Evolutionary conservation across 2,888 invertebrate genomes (phyloP), one percentile per base, ranked within the genome.

Genomic region (Disparrhopalites patrizii): DNA sequence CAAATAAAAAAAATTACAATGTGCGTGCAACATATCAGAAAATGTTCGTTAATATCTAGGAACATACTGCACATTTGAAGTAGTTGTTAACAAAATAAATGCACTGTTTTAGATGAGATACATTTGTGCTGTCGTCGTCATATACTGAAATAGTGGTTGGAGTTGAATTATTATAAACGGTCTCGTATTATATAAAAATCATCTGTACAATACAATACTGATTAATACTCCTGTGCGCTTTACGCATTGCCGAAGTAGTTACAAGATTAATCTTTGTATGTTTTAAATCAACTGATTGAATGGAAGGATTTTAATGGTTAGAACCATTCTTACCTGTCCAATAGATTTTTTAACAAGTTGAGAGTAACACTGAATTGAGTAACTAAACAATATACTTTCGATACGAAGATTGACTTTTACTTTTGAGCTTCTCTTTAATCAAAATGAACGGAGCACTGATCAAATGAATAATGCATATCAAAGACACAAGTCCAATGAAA

Each of bases 1-100:
- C 75, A 75, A 74, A 72, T n/a, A n/a, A n/a, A 72, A 72, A 72
- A 25, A 38, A 62, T 18, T 8, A 60, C 3, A 27, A 20, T 7
- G 23, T 54, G n/a, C 10, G 25, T 51, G 3, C 28, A 27, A 52
- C 15, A n/a, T n/a, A n/a, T n/a, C n/a, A n/a, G n/a, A n/a, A n/a
- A n/a, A n/a, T n/a, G n/a, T n/a, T n/a, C n/a, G n/a, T n/a, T n/a
- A n/a, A n/a, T n/a, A n/a, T n/a, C n/a, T n/a, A n/a, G n/a, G n/a
- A n/a, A n/a, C n/a, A n/a, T n/a, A n/a, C n/a, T n/a, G n/a, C n/a
- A n/a, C n/a, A n/a, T n/a, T n/a, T n/a, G n/a, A n/a, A n/a, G n/a
- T 43, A 43, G 20, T 36, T 36, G 36, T 10, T 36, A 36, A 8
- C 36, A 13, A 36, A 36, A 36, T 36, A 36, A 36, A 36, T 10